Base-by-base conservation (phyloP, 2,888 invertebrate species). In the Habrosyne pyritoides region DNA sequence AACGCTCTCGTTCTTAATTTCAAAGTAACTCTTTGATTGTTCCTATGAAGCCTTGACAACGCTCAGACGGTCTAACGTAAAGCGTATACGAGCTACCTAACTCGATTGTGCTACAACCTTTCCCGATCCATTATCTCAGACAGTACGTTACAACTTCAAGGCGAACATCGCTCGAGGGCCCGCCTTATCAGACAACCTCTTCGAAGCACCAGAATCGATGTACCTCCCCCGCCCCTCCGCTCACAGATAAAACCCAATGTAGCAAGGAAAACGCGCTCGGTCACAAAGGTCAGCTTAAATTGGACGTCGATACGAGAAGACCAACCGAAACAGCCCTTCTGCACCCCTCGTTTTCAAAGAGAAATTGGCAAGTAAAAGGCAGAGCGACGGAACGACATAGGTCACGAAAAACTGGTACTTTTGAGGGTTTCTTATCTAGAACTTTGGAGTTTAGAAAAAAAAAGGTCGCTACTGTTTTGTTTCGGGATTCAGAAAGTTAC, bases 111-210 rank as follows among this genome's bases (percentile, higher is more conserved):
- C 64, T 65, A 59, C 71, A 74, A 77, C 75, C 77, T 72, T 69
- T 70, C 67, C 67, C 70, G 72, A 73, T 74, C 77, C 73, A 75
- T 74, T 69, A 79, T 80, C 77, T 72, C 67, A 73, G 77, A 73
- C 75, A 73, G 73, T 71, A 71, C 72, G 74, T 74, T 75, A 74
- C 73, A 75, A 76, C 75, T 75, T 73, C 69, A 72, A 74, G 73
- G 71, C 74, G 50, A 50, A 50, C 50, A 30, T 50, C 50, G 75
- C 67, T 71, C 55, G 66, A 73, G 75, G 63, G 68, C 28, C n/a
- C 7, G 30, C 61, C 77, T 80, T 80, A 80, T 79, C 80, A 78
- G 73, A 64, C 63, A 59, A 59, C 60, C 55, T 21, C 28, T 18
- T 42, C 18, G 42, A 42, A 18, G 18, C 53, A 59, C 79, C 71